Evolutionary conservation across 2,888 invertebrate genomes (phyloP).

Genomic region (Xylota sylvarum): DNA sequence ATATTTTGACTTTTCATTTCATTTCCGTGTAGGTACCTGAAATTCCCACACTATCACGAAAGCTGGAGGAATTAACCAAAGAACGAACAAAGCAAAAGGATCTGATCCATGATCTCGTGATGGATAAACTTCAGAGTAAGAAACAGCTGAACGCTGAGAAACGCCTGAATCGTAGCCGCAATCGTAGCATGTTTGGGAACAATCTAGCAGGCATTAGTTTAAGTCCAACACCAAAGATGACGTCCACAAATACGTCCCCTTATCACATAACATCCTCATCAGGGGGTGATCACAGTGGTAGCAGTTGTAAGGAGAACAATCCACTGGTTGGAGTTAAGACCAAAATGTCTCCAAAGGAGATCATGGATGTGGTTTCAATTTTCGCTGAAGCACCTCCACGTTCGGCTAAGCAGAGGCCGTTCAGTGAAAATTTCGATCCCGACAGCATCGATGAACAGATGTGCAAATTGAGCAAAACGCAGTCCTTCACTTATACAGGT

Average conservation of each 20-base stretch:
- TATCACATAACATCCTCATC: conserved; percentile 81
- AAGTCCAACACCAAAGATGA: conserved; percentile 83
- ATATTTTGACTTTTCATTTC: conserved; percentile 62
- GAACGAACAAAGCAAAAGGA: conserved; percentile 93
- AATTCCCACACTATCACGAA: conserved; percentile 87
- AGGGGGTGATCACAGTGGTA: conserved; percentile 75
- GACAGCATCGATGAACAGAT: conserved; percentile 79
- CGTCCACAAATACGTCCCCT: conserved; percentile 83
- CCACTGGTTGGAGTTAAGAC: conserved; percentile 79
- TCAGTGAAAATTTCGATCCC: conserved; percentile 82
- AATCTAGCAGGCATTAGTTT: conserved; percentile 80
- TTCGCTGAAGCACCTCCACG: conserved; percentile 61
- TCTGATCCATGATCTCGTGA: conserved; percentile 92
- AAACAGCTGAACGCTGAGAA: conserved; percentile 88
- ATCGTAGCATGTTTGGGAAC: conserved; percentile 84
- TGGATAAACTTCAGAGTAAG: conserved; percentile 91
- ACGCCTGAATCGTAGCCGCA: conserved; percentile 87
- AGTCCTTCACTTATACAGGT: conserved; percentile 81
- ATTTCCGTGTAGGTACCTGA: conserved; percentile 82
- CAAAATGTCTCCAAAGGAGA: conserved; percentile 70
- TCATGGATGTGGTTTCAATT: conserved; percentile 80
- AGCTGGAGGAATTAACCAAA: conserved; percentile 91
- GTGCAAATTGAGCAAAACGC: conserved; percentile 83
- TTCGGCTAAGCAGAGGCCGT: conserved; percentile 82
- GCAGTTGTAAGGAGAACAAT: conserved; percentile 78